Evolutionary conservation across 2,797 vertebrate genomes (phyloP), one percentile per base, ranked within the genome.

Genomic region (Odontamblyopus rebecca): DNA sequence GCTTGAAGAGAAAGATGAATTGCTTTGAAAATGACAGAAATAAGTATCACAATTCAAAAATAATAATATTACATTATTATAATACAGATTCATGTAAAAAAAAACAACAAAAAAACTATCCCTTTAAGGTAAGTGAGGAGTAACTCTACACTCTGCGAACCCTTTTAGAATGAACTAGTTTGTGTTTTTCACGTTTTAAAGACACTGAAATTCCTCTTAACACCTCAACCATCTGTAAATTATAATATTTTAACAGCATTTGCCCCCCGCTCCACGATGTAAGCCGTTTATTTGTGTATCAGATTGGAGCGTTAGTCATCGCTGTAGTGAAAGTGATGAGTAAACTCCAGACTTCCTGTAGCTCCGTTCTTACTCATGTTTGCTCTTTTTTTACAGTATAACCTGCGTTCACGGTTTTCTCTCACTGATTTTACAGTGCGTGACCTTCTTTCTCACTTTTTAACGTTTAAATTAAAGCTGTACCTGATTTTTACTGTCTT

Each of bases 271-370:
- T n/a, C 6, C 18, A 18, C 18, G 5, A 6, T 32, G 54, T 15
- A 26, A 30, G 27, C 38, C 23, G 5, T 26, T 57, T 38, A 44
- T 26, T 12, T 6, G 7, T 30, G 27, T 32, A 18, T 18, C 29
- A 30, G 15, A 19, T 38, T 23, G 2, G 0, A 35, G 19, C 9
- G 2, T 63, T n/a, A 64, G 13, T 35, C 27, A 9, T 12, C 41
- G 6, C 60, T 53, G 48, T 13, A 48, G 62, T 64, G 41, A 63
- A 64, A 64, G 62, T 44, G 62, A 64, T 64, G 62, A 64, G 12
- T 64, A 48, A 64, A 63, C 19, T 41, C 41, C 44, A 6, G 12
- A 48, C 5, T 64, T 64, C 62, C 62, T 51, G n/a, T 56, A 18
- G 48, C 56, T 61, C 57, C 4, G 4, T 61, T 61, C 27, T 61